phyloP scores from a whole-genome alignment of 2,797 vertebrate species.

The Euthynnus affinis region DNA sequence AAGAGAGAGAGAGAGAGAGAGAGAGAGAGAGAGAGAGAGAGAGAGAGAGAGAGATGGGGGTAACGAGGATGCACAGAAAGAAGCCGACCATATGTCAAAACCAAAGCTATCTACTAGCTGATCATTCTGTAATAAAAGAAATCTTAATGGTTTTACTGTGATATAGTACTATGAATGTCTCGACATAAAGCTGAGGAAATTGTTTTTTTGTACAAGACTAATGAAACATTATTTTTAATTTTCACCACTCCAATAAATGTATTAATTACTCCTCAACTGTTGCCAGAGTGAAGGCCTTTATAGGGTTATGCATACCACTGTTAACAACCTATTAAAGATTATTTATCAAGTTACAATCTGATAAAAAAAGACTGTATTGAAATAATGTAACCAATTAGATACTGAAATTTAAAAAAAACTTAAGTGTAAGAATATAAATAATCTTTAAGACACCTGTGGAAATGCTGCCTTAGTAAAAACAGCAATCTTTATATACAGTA shows the following conservation, averaged over 20 bases:
- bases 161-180: not conserved
- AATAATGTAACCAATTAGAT: conserved; percentile 15
- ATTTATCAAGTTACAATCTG: conserved; percentile 27
- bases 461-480: not conserved
- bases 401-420: not conserved
- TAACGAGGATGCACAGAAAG: conserved; percentile 3
- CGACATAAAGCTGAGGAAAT: conserved; percentile 10
- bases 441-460: not conserved
- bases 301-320: conserved; percentile 33
- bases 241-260: conserved; percentile 19
- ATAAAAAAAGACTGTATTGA: not conserved
- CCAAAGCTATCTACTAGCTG: not conserved
- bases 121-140: not conserved
- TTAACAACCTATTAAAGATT: conserved; percentile 39
- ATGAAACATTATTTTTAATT: conserved; percentile 10
- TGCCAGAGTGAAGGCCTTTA: conserved; percentile 6
- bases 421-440: not conserved
- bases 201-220: conserved; percentile 7
- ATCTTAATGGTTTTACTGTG: conserved; percentile 1
- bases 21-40: not conserved
- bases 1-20: conserved; percentile 1
- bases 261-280: conserved; percentile 26
- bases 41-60: not conserved
- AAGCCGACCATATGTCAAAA: not conserved
- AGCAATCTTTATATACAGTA: not conserved